phyloP scores from a whole-genome alignment of 1,140 invertebrate species.

The Diachasmimorpha longicaudata region DNA sequence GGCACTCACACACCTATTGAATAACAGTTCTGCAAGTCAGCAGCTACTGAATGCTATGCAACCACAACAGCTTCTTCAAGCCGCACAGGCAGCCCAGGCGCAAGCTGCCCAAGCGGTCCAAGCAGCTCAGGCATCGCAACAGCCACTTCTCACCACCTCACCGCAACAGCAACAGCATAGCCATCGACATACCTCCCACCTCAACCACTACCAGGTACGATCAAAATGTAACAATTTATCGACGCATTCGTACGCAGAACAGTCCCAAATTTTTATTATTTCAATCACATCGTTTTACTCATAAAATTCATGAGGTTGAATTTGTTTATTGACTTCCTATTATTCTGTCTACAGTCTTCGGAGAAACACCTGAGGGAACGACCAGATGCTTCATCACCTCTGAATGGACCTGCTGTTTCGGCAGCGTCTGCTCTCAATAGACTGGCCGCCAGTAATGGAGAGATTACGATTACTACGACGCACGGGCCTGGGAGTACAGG shows the following conservation, averaged over 20 bases:
- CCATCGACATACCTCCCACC: conserved; percentile 57
- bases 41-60: conserved; percentile 71
- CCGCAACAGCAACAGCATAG: conserved; percentile 52
- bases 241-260: not conserved
- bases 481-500: conserved; percentile 62
- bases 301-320: too few relatives aligned
- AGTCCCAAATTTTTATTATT: not conserved
- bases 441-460: conserved; percentile 76
- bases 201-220: conserved; percentile 59
- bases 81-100: conserved; percentile 54
- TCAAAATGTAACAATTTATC: conserved; percentile 8
- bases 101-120: conserved; percentile 51
- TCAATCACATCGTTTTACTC: conserved; percentile 25
- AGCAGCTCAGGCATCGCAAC: conserved; percentile 56
- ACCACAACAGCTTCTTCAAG: conserved; percentile 63
- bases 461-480: conserved; percentile 80
- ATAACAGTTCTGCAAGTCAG: conserved; percentile 70
- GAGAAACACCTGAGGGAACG: conserved; percentile 60
- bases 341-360: conserved; percentile 43
- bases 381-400: conserved; percentile 57
- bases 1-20: conserved; percentile 71
- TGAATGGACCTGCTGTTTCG: conserved; percentile 59
- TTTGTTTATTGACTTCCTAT: not conserved
- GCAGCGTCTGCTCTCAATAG: conserved; percentile 66
- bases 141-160: conserved; percentile 61